Conservation (phyloP, 2,113 vertebrate species). For the Chauna torquata region DNA sequence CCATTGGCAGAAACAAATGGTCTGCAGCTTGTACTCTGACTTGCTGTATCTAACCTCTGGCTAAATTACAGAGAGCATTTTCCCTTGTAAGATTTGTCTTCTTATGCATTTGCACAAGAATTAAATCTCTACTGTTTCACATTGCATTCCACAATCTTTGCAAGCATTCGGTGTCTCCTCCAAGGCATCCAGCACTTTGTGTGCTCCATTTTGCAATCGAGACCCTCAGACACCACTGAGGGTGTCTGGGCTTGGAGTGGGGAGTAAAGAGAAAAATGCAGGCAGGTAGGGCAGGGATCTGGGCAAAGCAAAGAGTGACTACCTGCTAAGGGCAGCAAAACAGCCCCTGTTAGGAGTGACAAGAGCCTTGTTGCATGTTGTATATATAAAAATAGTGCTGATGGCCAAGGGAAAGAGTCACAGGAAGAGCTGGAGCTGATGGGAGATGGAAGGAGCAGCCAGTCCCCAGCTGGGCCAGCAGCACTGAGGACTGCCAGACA, state of each 20-base stretch:
- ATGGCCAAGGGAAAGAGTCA: background rate
- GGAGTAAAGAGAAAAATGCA: background rate
- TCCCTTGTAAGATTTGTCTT: background rate
- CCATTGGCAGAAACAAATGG: constrained; percentile 8
- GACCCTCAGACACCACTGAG: rapidly evolving
- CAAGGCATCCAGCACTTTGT: rapidly evolving
- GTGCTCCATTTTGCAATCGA: background rate
- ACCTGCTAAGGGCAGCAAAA: background rate
- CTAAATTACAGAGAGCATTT: constrained; percentile 1
- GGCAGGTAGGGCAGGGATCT: background rate
- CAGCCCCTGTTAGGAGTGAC: background rate
- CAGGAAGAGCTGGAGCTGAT: background rate
- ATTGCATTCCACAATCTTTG: background rate
- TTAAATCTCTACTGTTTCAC: background rate
- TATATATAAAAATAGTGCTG: background rate
- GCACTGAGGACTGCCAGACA: constrained; percentile 2
- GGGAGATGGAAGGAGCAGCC: background rate
- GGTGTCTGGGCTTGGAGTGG: rapidly evolving
- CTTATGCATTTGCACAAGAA: background rate
- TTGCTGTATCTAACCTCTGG: background rate
- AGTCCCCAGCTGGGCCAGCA: constrained; percentile 11
- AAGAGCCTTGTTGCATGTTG: background rate
- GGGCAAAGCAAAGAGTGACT: background rate
- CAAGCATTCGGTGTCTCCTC: background rate
- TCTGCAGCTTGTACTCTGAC: constrained; percentile 2